Evolutionary conservation across 1,140 invertebrate genomes (phyloP), one percentile per base, ranked within the genome.

Genomic region (Anastatus disparis): DNA sequence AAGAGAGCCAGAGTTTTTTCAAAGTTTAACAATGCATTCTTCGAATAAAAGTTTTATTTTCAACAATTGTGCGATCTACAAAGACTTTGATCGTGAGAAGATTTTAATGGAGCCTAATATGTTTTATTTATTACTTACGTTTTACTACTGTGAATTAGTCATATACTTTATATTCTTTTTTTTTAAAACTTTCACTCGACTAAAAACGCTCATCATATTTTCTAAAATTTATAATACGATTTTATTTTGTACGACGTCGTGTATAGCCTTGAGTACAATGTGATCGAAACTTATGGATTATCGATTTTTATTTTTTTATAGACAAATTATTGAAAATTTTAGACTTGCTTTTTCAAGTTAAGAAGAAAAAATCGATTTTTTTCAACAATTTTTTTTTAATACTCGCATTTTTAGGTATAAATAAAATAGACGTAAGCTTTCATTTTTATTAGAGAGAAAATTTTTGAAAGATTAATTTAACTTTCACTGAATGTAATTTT

Each of bases 381-480:
- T n/a, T n/a, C 1, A 17, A 53, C 35, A 22, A 38, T 3, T 38
- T 58, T 58, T 10, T 27, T 29, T 58, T 12, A 1, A 8, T 3
- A 7, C 13, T 22, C n/a, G 53, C n/a, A 35, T 20, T 20, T 56
- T 9, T 38, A n/a, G n/a, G n/a, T n/a, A n/a, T n/a, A n/a, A n/a
- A 35, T 31, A 8, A 17, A 35, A 38, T 22, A 35, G 10, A 40
- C n/a, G 22, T 63, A 13, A 12, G 8, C 31, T 52, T 52, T 35
- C 31, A 8, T 44, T 44, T 35, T 46, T 15, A 31, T 38, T 52
- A 17, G 35, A 40, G 17, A 24, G 29, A 64, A 50, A 24, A 29
- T 59, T 20, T n/a, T 68, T 71, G 31, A 69, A 65, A 63, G 35
- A 56, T 74, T 62, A 59, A 59, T 72, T 35, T 26, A 20, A 58